A percentile compares a stretch with the other conserved stretches of the same genome.
These are phyloP conservation scores for Campoplex nolae DNA, from an alignment of 2,888 invertebrate species.

Conservation along the genomic window DNA sequence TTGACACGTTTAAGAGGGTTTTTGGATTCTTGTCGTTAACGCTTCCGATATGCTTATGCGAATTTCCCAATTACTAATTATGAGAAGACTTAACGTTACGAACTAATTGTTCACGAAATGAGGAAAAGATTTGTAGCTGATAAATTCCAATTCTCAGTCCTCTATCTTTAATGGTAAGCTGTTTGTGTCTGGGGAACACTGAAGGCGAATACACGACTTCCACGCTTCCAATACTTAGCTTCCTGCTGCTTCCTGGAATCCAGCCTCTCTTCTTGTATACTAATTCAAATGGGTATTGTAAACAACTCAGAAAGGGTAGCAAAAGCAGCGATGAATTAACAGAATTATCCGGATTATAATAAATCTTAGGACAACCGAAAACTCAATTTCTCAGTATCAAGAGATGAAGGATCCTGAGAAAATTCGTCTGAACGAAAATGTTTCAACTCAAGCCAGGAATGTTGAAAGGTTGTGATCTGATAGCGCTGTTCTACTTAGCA, in stretches of 20 bases:
- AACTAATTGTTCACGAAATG: slow-evolving; percentile 60
- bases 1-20: not conserved
- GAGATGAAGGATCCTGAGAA: slow-evolving; percentile 2
- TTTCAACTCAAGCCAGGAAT: not conserved
- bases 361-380: slow-evolving; percentile 10
- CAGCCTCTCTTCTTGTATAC: slow-evolving; percentile 33
- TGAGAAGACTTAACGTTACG: slow-evolving; percentile 69
- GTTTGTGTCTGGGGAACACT: slow-evolving; percentile 57
- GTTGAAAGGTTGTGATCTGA: not conserved
- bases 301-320: not conserved
- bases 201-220: slow-evolving; percentile 38
- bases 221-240: not conserved
- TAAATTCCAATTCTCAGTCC: not conserved
- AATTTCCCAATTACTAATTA: slow-evolving; percentile 76
- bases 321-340: not conserved
- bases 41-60: slow-evolving; percentile 24
- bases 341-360: slow-evolving; percentile 24
- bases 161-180: slow-evolving; percentile 22
- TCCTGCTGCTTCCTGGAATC: not conserved
- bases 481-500: not conserved
- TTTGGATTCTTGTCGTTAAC: not conserved
- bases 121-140: slow-evolving; percentile 30
- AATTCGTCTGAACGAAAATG: not conserved
- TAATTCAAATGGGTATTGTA: slow-evolving; percentile 64
- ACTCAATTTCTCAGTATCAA: not conserved